These are phyloP conservation scores for Hepsetus odoe DNA, from an alignment of 2,113 vertebrate species.

Conservation along the genomic window DNA sequence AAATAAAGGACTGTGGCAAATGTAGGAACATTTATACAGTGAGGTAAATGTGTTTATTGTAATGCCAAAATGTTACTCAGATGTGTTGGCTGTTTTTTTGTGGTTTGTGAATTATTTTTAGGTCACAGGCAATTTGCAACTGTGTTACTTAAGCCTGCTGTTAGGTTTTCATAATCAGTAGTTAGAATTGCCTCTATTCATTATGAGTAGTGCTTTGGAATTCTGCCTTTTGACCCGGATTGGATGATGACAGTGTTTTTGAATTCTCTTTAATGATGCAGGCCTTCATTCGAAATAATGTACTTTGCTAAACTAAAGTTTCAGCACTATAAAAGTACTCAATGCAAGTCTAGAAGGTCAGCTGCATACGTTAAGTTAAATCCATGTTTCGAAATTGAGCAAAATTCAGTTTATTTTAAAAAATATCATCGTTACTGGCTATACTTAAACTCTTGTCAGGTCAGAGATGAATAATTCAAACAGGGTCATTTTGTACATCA, in stretches of 20 bases:
- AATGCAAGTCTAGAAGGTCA: too few species aligned
- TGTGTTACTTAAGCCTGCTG: not conserved
- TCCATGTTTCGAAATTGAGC: too few species aligned
- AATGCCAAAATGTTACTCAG: not conserved
- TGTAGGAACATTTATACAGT: constrained; percentile 1
- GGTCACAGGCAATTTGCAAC: not conserved
- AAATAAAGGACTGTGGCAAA: not conserved
- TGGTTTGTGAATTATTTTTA: not conserved
- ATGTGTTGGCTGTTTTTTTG: not conserved
- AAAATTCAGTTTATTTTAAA: too few species aligned
- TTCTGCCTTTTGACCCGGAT: not conserved
- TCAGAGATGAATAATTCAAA: too few species aligned
- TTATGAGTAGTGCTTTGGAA: not conserved
- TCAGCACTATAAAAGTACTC: too few species aligned
- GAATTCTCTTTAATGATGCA: too few species aligned
- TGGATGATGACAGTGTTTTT: not conserved
- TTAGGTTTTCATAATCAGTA: not conserved
- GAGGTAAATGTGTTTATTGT: constrained; percentile 20
- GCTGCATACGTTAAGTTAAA: too few species aligned
- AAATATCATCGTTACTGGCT: too few species aligned
- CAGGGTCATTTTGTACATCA: too few species aligned
- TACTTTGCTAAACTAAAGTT: too few species aligned
- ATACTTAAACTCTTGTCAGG: too few species aligned
- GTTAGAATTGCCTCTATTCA: not conserved
- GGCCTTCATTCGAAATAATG: too few species aligned